These are phyloP conservation scores for Drosophila rufa DNA, from an alignment of 1,140 invertebrate species.

Conservation along the genomic window DNA sequence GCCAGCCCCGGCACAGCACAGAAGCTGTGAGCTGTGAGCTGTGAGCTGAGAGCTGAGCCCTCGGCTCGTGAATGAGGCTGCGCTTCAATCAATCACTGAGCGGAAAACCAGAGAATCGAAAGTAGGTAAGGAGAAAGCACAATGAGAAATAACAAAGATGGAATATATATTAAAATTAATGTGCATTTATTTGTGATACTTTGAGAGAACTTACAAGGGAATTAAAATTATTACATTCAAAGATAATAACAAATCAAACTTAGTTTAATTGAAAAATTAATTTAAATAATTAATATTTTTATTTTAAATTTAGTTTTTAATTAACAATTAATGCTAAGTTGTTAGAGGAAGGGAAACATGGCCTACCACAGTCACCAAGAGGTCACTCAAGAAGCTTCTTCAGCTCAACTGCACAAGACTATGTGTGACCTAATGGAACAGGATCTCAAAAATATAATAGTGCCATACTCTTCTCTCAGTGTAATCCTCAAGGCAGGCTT, in stretches of 20 bases:
- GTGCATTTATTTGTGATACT: neutral
- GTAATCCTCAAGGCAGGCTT: constrained; percentile 66
- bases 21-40: constrained; percentile 40
- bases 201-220: neutral
- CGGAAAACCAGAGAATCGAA: neutral
- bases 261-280: neutral
- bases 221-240: neutral
- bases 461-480: constrained; percentile 3
- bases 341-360: too few relatives aligned
- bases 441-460: neutral
- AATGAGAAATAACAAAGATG: neutral
- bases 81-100: constrained; percentile 37
- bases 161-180: too few relatives aligned
- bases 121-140: neutral
- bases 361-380: too few relatives aligned
- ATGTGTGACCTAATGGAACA: too few relatives aligned
- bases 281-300: neutral
- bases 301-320: neutral
- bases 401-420: too few relatives aligned
- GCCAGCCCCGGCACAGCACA: constrained; percentile 31
- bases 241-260: neutral
- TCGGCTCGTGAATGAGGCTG: constrained; percentile 51
- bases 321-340: too few relatives aligned
- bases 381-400: too few relatives aligned
- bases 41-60: constrained; percentile 26